Conservation (phyloP, 2,888 invertebrate genomes). For the Actias luna region DNA sequence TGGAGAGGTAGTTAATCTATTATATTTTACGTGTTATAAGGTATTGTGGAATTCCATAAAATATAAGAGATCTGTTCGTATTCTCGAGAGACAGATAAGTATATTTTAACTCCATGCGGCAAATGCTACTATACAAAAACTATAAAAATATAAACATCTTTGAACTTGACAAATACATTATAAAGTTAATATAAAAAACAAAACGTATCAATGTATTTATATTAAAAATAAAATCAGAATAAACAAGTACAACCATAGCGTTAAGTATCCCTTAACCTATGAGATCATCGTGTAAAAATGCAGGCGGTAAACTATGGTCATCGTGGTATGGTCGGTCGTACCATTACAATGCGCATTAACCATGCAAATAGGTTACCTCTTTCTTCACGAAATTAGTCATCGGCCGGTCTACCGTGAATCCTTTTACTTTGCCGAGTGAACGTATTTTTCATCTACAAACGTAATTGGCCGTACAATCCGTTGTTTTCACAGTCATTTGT, state of each 20-base stretch:
- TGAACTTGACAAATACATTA: too few relatives aligned
- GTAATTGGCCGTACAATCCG: neutral
- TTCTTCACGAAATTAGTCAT: constrained; percentile 13
- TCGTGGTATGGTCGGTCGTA: neutral
- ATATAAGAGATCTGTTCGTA: too few relatives aligned
- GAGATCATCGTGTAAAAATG: constrained; percentile 14
- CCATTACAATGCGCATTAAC: constrained; percentile 7
- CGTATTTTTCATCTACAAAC: neutral
- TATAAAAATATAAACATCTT: too few relatives aligned
- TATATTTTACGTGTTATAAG: too few relatives aligned
- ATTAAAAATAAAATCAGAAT: neutral
- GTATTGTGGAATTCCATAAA: too few relatives aligned
- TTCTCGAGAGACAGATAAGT: too few relatives aligned
- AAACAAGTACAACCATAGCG: neutral
- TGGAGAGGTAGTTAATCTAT: too few relatives aligned
- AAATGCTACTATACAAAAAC: too few relatives aligned
- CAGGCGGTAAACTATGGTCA: constrained; percentile 4
- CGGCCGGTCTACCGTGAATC: constrained; percentile 6
- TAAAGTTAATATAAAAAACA: too few relatives aligned
- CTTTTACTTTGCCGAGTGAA: constrained; percentile 11
- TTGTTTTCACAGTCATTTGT: neutral
- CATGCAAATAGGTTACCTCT: constrained; percentile 13
- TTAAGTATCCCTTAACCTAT: constrained; percentile 5
- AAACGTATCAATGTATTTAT: neutral
- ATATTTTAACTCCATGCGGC: too few relatives aligned